Evolutionary conservation across 1,140 invertebrate species (phyloP), one percentile per base, ranked within the genome.

Genomic region (Hesperophylax magnus): DNA sequence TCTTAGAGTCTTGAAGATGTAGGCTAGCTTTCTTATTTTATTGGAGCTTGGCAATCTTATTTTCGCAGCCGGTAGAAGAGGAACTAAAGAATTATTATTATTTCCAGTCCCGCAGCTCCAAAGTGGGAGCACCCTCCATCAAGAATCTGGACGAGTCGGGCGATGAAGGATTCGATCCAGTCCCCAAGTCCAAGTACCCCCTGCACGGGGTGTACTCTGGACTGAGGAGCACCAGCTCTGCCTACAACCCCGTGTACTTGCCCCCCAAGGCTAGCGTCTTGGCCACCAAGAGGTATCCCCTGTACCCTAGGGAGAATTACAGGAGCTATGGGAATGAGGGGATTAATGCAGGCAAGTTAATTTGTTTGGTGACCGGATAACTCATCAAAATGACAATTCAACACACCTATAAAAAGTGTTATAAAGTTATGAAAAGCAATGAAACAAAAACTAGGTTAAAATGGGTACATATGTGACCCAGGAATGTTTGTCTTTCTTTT

Each of bases 71-170:
- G n/a, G n/a, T n/a, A n/a, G n/a, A n/a, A n/a, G n/a, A n/a, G n/a
- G n/a, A n/a, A n/a, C n/a, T n/a, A n/a, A n/a, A n/a, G n/a, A n/a
- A n/a, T 31, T 31, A 31, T 31, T 6, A 31, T 31, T 31, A 39
- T 39, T 39, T 39, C 5, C 65, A 84, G 82, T 82, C 82, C 0
- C 74, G 82, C 67, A 82, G 78, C 31, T 84, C 82, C 8, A 81
- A 82, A 52, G 34, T 82, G 4, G 88, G 89, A 3, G 88, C 88
- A 7, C 80, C 86, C 0, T 90, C 89, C 0, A 86, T 89, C 18
- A 90, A 89, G 85, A 89, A 90, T 79, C 72, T 90, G 20, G 89
- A 90, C 60, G 89, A 90, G 58, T 89, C 88, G 4, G 89, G 89
- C 14, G 88, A 84, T 54, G 82, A 84, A 67, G 74, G 54, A 14